Conservation (phyloP, 2,113 vertebrate genomes). For the Shinisaurus crocodilurus region DNA sequence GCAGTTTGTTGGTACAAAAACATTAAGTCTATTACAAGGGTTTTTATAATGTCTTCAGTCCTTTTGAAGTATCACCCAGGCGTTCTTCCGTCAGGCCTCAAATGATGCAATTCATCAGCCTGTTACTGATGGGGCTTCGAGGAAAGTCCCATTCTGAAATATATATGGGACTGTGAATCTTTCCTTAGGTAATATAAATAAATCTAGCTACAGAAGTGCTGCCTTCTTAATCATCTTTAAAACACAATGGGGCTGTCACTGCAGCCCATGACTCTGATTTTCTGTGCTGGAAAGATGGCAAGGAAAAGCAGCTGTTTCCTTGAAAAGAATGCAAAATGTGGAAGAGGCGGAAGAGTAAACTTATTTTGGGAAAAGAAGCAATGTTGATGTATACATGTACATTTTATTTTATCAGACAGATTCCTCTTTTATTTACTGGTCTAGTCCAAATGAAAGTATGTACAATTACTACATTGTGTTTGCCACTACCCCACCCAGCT, state of each 20-base stretch:
- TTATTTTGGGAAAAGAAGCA: background rate
- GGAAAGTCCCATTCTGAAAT: background rate
- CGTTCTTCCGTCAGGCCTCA: background rate
- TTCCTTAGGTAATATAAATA: slow-evolving; percentile 28
- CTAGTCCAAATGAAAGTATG: background rate
- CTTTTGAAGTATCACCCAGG: background rate
- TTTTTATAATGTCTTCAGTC: slow-evolving; percentile 9
- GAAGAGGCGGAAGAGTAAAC: slow-evolving; percentile 11
- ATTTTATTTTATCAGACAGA: background rate
- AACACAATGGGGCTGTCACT: background rate
- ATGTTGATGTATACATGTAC: background rate
- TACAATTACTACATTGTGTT: background rate
- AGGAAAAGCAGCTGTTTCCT: slow-evolving; percentile 30
- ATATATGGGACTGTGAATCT: slow-evolving; percentile 16
- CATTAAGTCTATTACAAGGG: slow-evolving; percentile 13
- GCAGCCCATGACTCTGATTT: background rate
- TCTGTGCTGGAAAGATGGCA: background rate
- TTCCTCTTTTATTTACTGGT: background rate
- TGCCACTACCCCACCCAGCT: background rate
- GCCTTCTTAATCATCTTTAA: slow-evolving; percentile 19
- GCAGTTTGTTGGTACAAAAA: slow-evolving; percentile 27
- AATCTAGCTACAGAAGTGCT: slow-evolving; percentile 17
- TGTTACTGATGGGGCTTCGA: slow-evolving; percentile 7
- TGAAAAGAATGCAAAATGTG: slow-evolving; percentile 23
- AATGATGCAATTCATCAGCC: slow-evolving; percentile 18